Evolutionary conservation across 2,113 vertebrate species (phyloP), one percentile per base, ranked within the genome.

Genomic region (Ellobius talpinus): DNA sequence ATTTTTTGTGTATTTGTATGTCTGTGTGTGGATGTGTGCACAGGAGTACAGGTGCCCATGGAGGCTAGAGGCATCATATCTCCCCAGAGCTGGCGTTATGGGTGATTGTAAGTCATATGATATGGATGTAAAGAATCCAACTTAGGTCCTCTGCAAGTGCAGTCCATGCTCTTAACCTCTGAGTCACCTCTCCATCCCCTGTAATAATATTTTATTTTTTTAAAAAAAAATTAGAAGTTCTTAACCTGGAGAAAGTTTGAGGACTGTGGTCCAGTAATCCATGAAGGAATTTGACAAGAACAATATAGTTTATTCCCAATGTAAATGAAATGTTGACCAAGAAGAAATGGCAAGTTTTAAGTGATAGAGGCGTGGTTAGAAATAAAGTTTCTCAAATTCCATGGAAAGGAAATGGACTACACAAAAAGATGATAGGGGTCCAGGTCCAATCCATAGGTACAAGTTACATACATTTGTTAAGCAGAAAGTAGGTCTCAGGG

Each of bases 281-380:
- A 39, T 94, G 78, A 97, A 92, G 11, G 52, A 19, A 90, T 96
- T 70, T 86, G 63, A 87, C 1, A 36, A 94, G 26, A 82, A 93
- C 7, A 96, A 86, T 42, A 17, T 58, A 85, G 94, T 66, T 90
- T 90, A 76, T 85, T 90, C 52, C 85, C 89, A 79, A 78, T 79
- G 42, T 89, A 94, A 93, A 89, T 81, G 7, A 93, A 90, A 92
- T 31, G 85, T 23, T 91, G 52, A 91, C 50, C 72, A 50, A 87
- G 42, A 47, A 91, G 36, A 97, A 95, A 91, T 86, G 63, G 55
- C 2, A 58, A 90, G 47, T 92, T 81, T 92, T 79, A 90, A 92
- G 65, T 84, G 93, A 10, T 14, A 93, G 70, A 78, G 55, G 65
- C 68, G 73, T 31, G 42, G 23, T 36, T 96, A 65, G 47, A 91